These are phyloP conservation scores for Arge pagana DNA, from an alignment of 2,888 invertebrate species.

Conservation along the genomic window DNA sequence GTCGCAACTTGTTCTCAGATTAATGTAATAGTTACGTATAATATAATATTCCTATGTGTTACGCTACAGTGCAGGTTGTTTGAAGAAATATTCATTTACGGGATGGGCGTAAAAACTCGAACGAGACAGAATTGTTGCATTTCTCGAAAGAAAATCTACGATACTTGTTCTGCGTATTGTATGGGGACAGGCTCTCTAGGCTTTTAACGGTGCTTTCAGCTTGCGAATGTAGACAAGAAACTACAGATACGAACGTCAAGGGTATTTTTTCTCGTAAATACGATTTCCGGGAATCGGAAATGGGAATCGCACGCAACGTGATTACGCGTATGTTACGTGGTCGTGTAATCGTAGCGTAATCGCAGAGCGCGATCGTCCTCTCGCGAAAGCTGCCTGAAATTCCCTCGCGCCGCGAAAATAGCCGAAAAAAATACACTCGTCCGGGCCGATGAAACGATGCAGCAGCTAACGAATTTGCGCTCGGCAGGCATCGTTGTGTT, in stretches of 20 bases:
- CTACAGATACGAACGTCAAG: conserved; percentile 9
- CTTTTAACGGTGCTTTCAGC: neutral
- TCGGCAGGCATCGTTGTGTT: too few species aligned
- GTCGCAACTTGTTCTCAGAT: conserved; percentile 9
- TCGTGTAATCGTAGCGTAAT: too few species aligned
- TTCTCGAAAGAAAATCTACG: neutral
- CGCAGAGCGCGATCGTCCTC: too few species aligned
- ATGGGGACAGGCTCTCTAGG: neutral
- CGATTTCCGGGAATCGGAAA: too few species aligned
- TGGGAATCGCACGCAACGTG: too few species aligned
- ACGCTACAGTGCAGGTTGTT: conserved; percentile 18
- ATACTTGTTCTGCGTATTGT: neutral
- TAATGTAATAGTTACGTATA: neutral
- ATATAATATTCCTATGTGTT: neutral
- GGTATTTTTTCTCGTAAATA: too few species aligned
- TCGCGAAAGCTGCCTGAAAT: too few species aligned
- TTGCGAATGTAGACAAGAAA: neutral
- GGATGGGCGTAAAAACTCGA: neutral
- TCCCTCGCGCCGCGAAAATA: too few species aligned
- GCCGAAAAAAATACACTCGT: too few species aligned
- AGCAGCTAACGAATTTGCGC: too few species aligned
- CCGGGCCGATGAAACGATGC: too few species aligned
- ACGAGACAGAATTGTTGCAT: conserved; percentile 4
- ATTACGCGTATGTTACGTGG: too few species aligned
- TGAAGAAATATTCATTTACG: neutral